Conservation (phyloP, 2,888 invertebrate genomes). For the Cheiracanthium punctorium region DNA sequence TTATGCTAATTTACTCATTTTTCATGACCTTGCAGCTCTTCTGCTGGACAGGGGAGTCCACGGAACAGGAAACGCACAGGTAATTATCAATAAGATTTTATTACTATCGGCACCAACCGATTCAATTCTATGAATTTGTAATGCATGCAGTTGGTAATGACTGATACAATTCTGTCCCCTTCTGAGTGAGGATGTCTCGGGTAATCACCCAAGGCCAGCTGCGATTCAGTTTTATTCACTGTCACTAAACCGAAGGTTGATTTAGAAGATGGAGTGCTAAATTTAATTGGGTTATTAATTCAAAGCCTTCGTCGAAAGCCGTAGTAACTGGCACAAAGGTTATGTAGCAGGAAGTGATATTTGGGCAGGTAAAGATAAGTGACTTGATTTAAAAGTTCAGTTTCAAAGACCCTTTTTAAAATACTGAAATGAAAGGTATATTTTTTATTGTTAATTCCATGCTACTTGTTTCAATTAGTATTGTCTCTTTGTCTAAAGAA, state of each 20-base stretch:
- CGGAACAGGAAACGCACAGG: slow-evolving; percentile 35
- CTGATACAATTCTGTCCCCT: no score
- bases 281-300: slow-evolving; percentile 42
- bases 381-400: neutral
- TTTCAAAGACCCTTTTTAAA: neutral
- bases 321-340: slow-evolving; percentile 25
- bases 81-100: neutral
- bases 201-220: neutral
- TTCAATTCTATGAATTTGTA: no score
- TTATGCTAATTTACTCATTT: no score
- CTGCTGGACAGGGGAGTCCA: slow-evolving; percentile 51
- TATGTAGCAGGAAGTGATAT: neutral
- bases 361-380: neutral
- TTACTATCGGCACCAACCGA: no score
- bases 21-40: slow-evolving; percentile 35
- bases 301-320: slow-evolving; percentile 17
- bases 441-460: no score
- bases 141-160: no score
- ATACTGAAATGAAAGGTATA: no score
- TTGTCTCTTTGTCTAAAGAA: no score
- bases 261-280: neutral
- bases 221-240: neutral
- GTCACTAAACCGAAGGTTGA: neutral
- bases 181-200: neutral
- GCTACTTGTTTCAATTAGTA: no score